Evolutionary conservation across 2,888 invertebrate genomes (phyloP), one percentile per base, ranked within the genome.

Genomic region (Caenorhabditis sulstoni): DNA sequence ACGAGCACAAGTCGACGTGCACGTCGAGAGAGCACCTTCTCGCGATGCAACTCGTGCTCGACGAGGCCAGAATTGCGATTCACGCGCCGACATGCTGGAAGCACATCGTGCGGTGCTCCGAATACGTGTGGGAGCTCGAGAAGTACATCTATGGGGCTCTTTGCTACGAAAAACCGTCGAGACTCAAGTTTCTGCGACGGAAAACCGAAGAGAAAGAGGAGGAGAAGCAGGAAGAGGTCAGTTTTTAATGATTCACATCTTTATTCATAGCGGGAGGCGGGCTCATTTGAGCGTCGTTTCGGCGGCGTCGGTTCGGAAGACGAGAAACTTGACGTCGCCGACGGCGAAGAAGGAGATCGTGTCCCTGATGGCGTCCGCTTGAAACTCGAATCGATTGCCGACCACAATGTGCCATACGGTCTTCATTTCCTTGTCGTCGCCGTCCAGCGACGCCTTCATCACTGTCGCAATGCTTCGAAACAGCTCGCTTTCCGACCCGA

Each of bases 51-150:
- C 95, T 97, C 18, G 93, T 97, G 23, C 93, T 97, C 71, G 94
- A 94, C 91, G 93, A 94, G 77, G 96, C 96, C 1, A 92, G 97
- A 61, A 96, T 96, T 8, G 96, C 96, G 4, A 95, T 96, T 45
- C 96, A 96, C 89, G 95, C 96, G 29, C 93, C 95, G 18, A 95
- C 95, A 83, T 97, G 97, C 88, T 97, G 97, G 97, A 94, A 95
- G 81, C 96, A 97, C 90, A 95, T 97, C 77, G 96, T 98, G 35
- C 93, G 93, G 78, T 96, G 96, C 20, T 96, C 96, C 86, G 94
- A 96, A 45, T 96, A 96, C 90, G 95, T 97, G 7, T 94, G 95
- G 4, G 95, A 95, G 88, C 92, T 97, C 88, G 97, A 97, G 88
- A 96, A 96, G 90, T 94, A 94, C 94, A 39, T 93, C 79, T 94